These are phyloP conservation scores for Nomada ruficornis DNA, from an alignment of 2,888 invertebrate genomes.

Conservation along the genomic window DNA sequence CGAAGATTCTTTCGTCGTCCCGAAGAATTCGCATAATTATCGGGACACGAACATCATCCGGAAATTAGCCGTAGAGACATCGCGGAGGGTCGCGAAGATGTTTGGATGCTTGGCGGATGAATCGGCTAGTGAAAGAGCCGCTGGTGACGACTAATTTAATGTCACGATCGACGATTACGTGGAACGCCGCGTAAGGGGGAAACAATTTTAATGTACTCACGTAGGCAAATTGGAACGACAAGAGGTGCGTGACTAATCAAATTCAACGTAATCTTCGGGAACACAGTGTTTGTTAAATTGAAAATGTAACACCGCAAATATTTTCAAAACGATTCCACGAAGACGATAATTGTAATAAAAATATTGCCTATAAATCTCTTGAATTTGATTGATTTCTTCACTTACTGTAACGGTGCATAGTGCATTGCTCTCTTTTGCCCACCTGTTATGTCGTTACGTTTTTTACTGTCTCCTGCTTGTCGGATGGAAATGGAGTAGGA, in stretches of 20 bases:
- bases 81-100: neutral
- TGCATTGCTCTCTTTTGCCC: constrained; percentile 18
- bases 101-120: neutral
- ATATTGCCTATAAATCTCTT: too few relatives aligned
- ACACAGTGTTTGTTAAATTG: too few relatives aligned
- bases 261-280: too few relatives aligned
- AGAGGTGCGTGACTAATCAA: neutral
- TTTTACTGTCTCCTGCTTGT: constrained; percentile 23
- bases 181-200: neutral
- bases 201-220: neutral
- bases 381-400: neutral
- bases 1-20: constrained; percentile 24
- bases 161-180: too few relatives aligned
- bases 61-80: constrained; percentile 21
- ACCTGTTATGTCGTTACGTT: constrained; percentile 8
- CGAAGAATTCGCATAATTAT: constrained; percentile 21
- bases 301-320: too few relatives aligned
- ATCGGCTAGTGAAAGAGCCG: neutral
- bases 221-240: neutral
- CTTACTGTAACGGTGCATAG: neutral
- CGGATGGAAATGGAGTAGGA: neutral
- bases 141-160: too few relatives aligned
- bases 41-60: constrained; percentile 18
- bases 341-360: too few relatives aligned
- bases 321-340: too few relatives aligned